Percentiles rank a stretch among this genome's conserved stretches.
phyloP scores from a whole-genome alignment of 1,140 invertebrate species.

The Gryon sp. region DNA sequence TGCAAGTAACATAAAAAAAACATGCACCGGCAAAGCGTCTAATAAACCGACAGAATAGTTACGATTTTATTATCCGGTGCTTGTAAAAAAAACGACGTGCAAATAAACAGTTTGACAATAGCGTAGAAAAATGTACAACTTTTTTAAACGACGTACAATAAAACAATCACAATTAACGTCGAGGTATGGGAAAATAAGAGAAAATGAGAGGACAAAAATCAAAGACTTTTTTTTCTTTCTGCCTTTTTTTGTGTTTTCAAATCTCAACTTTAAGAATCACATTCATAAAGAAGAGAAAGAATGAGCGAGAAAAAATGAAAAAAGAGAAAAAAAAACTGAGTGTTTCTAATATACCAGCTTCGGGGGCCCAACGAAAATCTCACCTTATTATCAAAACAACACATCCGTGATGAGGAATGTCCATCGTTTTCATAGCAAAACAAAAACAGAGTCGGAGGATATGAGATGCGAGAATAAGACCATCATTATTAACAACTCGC shows the following conservation, averaged over 20 bases:
- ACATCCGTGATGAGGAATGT: conserved; percentile 24
- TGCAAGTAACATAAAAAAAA: conserved; percentile 13
- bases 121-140: conserved; percentile 23
- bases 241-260: no score
- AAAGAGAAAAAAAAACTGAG: conserved; percentile 1
- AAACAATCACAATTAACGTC: conserved; percentile 32
- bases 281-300: no score
- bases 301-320: conserved; percentile 4
- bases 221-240: no score
- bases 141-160: conserved; percentile 16
- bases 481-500: conserved; percentile 31
- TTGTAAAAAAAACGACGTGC: conserved; percentile 23
- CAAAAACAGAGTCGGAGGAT: conserved; percentile 7
- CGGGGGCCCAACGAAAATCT: no score
- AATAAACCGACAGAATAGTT: conserved; percentile 37
- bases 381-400: conserved; percentile 9
- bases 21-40: conserved; percentile 16
- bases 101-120: conserved; percentile 5
- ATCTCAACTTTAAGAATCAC: neutral
- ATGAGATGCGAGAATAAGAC: conserved; percentile 13
- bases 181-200: neutral
- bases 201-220: neutral
- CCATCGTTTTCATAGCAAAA: conserved; percentile 3
- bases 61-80: conserved; percentile 24
- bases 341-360: neutral